These are phyloP conservation scores for Riptortus pedestris DNA, from an alignment of 1,140 invertebrate species.

Conservation along the genomic window DNA sequence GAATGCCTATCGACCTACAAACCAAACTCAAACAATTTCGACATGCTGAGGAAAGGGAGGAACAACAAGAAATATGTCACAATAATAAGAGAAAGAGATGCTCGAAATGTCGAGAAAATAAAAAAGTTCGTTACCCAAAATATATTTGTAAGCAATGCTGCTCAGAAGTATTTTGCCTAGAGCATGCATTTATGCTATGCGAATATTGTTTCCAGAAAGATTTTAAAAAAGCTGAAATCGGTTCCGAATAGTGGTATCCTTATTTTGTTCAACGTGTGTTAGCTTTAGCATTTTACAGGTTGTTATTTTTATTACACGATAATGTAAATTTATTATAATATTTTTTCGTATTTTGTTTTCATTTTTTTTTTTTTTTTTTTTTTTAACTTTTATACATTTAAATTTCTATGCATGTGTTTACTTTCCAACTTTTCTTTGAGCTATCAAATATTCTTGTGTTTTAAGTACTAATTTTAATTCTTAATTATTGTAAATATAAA, in stretches of 20 bases:
- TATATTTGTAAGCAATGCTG: not conserved
- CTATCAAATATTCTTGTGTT: not conserved
- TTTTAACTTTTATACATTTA: not conserved
- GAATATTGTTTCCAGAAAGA: not conserved
- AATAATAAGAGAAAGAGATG: too few relatives aligned
- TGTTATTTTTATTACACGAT: not conserved
- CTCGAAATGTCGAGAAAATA: constrained; percentile 34
- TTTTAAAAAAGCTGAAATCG: not conserved
- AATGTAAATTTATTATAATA: not conserved
- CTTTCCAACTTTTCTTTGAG: not conserved
- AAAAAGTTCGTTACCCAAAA: constrained; percentile 24
- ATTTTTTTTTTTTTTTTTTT: too few relatives aligned
- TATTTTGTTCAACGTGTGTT: not conserved
- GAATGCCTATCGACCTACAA: too few relatives aligned
- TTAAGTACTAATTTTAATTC: not conserved
- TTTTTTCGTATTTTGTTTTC: not conserved
- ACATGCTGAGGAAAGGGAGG: too few relatives aligned
- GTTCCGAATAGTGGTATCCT: not conserved
- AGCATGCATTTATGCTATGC: not conserved
- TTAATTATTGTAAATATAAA: not conserved
- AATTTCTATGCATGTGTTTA: not conserved
- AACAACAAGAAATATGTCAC: too few relatives aligned
- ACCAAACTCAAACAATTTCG: too few relatives aligned
- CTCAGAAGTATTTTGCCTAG: not conserved
- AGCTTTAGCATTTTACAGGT: not conserved